Conservation (phyloP, 2,113 vertebrate genomes). For the Paedocypris sp. region DNA sequence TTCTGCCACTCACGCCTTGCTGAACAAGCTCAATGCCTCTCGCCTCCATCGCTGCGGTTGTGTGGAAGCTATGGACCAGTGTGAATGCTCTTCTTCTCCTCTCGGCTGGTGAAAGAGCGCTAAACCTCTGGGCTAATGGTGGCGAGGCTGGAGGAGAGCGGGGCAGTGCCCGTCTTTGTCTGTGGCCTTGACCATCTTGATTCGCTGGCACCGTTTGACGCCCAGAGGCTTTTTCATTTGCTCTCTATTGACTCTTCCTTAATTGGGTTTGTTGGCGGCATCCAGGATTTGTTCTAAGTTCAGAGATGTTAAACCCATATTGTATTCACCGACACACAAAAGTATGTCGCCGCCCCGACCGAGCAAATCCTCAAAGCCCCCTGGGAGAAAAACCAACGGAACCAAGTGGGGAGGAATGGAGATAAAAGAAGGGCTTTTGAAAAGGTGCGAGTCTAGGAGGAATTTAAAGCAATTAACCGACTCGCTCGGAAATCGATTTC, state of each 20-base stretch:
- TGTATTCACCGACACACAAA: slow-evolving; percentile 51
- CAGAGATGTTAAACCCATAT: slow-evolving; percentile 52
- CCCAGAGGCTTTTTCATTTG: slow-evolving; percentile 64
- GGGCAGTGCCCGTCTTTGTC: slow-evolving; percentile 48
- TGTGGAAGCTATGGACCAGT: slow-evolving; percentile 48
- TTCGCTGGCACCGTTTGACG: slow-evolving; percentile 46
- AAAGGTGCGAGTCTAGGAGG: not conserved
- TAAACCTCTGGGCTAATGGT: slow-evolving; percentile 56
- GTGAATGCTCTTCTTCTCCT: slow-evolving; percentile 46
- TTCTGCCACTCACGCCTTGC: slow-evolving; percentile 51
- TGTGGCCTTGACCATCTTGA: slow-evolving; percentile 49
- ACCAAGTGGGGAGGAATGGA: slow-evolving; percentile 19
- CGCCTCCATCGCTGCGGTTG: slow-evolving; percentile 43
- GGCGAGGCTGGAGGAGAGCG: slow-evolving; percentile 32
- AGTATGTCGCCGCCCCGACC: slow-evolving; percentile 32
- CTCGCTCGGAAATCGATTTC: slow-evolving; percentile 11
- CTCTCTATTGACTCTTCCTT: slow-evolving; percentile 62
- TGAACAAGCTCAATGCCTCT: slow-evolving; percentile 49
- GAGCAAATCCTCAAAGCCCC: slow-evolving; percentile 18
- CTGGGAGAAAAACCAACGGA: slow-evolving; percentile 19
- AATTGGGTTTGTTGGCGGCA: slow-evolving; percentile 62
- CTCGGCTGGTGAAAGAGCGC: slow-evolving; percentile 46
- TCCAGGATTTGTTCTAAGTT: slow-evolving; percentile 53
- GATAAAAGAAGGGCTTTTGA: not conserved
- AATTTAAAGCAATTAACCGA: slow-evolving; percentile 34